Percentiles rank a stretch among this genome's conserved stretches.
These are phyloP conservation scores for Drosophila subquinaria DNA, from an alignment of 2,888 invertebrate species.

Conservation along the genomic window DNA sequence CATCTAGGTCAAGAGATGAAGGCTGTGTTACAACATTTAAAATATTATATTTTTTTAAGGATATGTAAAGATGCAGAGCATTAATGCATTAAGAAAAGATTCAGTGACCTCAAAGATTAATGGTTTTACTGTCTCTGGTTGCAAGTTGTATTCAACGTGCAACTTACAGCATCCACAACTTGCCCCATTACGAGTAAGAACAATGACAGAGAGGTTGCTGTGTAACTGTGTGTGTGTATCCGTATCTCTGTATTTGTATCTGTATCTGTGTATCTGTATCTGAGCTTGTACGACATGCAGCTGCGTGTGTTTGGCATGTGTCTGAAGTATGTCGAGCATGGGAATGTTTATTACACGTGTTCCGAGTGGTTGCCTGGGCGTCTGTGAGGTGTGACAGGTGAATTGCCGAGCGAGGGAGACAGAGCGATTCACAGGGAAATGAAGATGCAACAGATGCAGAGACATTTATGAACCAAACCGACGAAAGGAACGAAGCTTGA, in stretches of 20 bases:
- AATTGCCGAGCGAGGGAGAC: not conserved
- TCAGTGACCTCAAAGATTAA: constrained; percentile 17
- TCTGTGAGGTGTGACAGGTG: constrained; percentile 25
- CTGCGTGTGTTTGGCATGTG: constrained; percentile 54
- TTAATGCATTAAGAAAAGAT: not conserved
- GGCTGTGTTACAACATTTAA: no score
- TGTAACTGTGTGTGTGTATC: not conserved
- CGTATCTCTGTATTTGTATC: not conserved
- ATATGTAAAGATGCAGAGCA: no score
- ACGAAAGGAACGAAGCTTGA: constrained; percentile 1
- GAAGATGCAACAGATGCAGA: constrained; percentile 41
- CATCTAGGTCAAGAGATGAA: no score
- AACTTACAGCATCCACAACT: constrained; percentile 3
- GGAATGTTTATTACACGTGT: constrained; percentile 62
- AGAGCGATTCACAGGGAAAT: constrained; percentile 16
- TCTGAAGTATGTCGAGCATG: constrained; percentile 63
- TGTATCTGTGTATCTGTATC: constrained; percentile 2
- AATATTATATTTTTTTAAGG: no score
- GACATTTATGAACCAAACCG: constrained; percentile 30
- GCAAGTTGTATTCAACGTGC: constrained; percentile 18
- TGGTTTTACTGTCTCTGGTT: constrained; percentile 11
- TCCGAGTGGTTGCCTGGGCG: constrained; percentile 28
- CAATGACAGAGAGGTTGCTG: constrained; percentile 7
- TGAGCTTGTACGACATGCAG: constrained; percentile 39
- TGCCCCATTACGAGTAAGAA: constrained; percentile 15